These are phyloP conservation scores for Crotalus adamanteus DNA, from an alignment of 2,797 vertebrate genomes.

Conservation along the genomic window DNA sequence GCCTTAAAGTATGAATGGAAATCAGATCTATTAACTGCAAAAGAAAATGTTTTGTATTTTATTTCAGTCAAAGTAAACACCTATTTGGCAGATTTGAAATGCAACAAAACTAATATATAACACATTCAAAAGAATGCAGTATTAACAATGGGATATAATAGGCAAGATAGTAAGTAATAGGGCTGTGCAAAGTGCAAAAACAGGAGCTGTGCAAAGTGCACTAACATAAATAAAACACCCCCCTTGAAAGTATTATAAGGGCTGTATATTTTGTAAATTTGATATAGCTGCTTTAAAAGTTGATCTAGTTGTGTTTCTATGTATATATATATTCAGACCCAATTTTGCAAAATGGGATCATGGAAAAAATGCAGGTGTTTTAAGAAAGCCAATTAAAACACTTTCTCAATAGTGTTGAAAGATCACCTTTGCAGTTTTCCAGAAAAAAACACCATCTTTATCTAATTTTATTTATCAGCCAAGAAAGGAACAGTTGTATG, in stretches of 20 bases:
- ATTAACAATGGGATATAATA: too few species aligned
- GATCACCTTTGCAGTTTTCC: not conserved
- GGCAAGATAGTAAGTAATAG: not conserved
- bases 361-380: not conserved
- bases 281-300: not conserved
- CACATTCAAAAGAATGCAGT: not conserved
- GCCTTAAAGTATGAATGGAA: slow-evolving; percentile 24
- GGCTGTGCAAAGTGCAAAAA: not conserved
- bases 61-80: not conserved
- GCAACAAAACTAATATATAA: not conserved
- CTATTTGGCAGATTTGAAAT: not conserved
- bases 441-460: not conserved
- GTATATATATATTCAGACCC: not conserved
- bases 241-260: not conserved
- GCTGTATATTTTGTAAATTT: not conserved
- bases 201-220: not conserved
- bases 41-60: not conserved
- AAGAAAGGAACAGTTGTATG: not conserved
- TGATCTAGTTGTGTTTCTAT: not conserved
- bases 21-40: slow-evolving; percentile 16
- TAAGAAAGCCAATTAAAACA: not conserved
- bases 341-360: not conserved
- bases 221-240: not conserved
- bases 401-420: not conserved
- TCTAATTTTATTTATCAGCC: not conserved